phyloP scores from a whole-genome alignment of 1,140 invertebrate species.

The Bombus soroeensis region DNA sequence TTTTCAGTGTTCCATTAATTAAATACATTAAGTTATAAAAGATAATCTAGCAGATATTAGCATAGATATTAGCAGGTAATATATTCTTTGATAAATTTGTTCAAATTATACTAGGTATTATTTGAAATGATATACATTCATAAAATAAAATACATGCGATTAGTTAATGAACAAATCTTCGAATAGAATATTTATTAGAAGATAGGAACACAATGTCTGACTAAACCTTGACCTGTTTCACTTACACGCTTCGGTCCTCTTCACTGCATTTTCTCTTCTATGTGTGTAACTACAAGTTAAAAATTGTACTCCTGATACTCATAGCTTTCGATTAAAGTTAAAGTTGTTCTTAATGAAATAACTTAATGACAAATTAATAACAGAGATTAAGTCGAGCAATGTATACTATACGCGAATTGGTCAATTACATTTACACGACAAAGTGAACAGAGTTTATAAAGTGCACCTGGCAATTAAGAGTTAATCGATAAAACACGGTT shows the following conservation, averaged over 20 bases:
- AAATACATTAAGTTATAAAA: not conserved
- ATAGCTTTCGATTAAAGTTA: not conserved
- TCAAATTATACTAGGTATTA: not conserved
- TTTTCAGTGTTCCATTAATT: not conserved
- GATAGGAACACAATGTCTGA: too few species aligned
- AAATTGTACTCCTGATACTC: too few species aligned
- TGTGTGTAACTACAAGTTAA: too few species aligned
- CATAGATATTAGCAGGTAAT: not conserved
- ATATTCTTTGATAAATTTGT: not conserved
- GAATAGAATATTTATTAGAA: not conserved
- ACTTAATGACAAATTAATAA: not conserved
- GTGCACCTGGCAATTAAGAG: slow-evolving; percentile 13
- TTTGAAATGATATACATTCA: not conserved
- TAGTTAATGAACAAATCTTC: not conserved
- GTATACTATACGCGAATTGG: too few species aligned
- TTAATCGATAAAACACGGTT: slow-evolving; percentile 19
- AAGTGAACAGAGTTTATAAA: slow-evolving; percentile 4
- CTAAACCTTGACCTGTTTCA: not conserved
- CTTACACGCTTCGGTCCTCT: not conserved
- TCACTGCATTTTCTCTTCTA: not conserved
- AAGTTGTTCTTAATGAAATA: not conserved
- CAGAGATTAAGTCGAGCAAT: not conserved
- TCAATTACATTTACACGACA: not conserved
- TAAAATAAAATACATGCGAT: not conserved
- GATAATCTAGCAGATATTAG: too few species aligned